Evolutionary conservation across 2,888 invertebrate species (phyloP).

Genomic region (Tiliacea aurago): DNA sequence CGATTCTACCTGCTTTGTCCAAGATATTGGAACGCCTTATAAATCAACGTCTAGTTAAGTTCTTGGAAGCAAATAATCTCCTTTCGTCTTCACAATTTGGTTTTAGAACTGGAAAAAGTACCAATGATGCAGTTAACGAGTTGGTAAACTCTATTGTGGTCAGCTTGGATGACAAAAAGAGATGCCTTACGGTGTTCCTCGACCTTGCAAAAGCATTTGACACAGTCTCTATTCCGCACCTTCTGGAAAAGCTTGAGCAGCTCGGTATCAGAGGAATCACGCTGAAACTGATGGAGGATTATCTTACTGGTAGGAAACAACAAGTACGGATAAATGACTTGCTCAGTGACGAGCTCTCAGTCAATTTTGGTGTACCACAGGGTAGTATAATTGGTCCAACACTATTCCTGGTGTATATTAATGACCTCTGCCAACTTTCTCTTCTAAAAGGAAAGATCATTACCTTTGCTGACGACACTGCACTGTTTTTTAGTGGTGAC

Average conservation of each 20-base stretch:
- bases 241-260: neutral
- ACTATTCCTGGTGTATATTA: no score
- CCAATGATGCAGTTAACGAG: neutral
- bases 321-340: neutral
- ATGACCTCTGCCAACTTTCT: no score
- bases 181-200: no score
- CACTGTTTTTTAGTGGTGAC: no score
- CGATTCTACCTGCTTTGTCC: neutral
- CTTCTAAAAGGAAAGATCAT: no score
- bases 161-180: neutral
- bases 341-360: neutral
- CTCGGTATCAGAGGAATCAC: neutral
- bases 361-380: constrained; percentile 1
- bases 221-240: no score
- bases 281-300: neutral
- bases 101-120: no score
- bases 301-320: neutral
- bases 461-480: no score
- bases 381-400: neutral
- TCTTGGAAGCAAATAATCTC: no score
- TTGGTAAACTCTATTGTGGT: neutral
- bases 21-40: neutral
- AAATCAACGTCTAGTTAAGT: neutral
- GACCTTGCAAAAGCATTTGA: no score
- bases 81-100: no score